phyloP scores from a whole-genome alignment of 2,797 vertebrate genomes.

The Podarcis siculus region DNA sequence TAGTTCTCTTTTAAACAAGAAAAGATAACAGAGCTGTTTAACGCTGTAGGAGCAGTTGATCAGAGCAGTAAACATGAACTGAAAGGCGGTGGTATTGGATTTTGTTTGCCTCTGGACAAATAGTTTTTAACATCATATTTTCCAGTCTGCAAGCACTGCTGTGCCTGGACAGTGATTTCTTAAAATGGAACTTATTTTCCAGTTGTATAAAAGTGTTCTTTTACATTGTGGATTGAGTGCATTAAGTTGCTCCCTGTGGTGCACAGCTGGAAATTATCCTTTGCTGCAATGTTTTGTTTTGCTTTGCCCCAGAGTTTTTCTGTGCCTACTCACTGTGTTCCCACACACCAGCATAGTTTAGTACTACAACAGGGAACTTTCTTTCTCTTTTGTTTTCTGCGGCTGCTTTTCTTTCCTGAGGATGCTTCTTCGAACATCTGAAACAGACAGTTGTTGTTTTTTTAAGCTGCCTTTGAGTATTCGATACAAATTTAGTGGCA shows the following conservation, averaged over 20 bases:
- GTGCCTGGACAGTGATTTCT: constrained; percentile 72
- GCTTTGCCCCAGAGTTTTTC: constrained; percentile 78
- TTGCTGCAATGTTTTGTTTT: constrained; percentile 73
- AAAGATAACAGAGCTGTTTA: constrained; percentile 17
- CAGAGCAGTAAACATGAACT: constrained; percentile 26
- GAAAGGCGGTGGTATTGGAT: constrained; percentile 13
- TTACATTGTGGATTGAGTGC: constrained; percentile 82
- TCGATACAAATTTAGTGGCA: constrained; percentile 68
- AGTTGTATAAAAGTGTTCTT: constrained; percentile 79
- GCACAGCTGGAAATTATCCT: constrained; percentile 89
- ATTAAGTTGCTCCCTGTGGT: constrained; percentile 72
- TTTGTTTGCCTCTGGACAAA: constrained; percentile 55
- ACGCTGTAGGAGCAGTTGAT: constrained; percentile 9
- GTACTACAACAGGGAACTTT: constrained; percentile 61
- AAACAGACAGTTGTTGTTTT: constrained; percentile 68
- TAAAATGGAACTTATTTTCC: constrained; percentile 74
- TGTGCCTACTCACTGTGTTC: constrained; percentile 69
- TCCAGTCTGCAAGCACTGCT: constrained; percentile 50
- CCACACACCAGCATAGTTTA: constrained; percentile 68
- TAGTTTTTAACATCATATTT: constrained; percentile 48
- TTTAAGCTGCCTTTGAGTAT: constrained; percentile 64
- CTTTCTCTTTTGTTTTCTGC: constrained; percentile 42
- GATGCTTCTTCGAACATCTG: constrained; percentile 71
- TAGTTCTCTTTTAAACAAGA: constrained; percentile 42
- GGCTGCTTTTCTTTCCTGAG: constrained; percentile 18